phyloP scores from a whole-genome alignment of 2,888 invertebrate species.

The Cheilosia scutellata region DNA sequence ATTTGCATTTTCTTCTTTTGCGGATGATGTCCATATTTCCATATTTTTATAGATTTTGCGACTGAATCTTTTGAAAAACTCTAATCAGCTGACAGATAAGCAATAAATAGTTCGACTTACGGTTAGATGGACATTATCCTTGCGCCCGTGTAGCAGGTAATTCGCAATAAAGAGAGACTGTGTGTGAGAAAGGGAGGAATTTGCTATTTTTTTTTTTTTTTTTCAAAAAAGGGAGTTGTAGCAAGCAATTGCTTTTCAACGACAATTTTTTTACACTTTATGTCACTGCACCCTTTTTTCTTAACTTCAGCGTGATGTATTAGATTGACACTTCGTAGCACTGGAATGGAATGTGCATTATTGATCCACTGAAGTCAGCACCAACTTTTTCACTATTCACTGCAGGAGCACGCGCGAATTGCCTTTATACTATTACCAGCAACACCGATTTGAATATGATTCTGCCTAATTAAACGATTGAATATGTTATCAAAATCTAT shows the following conservation, averaged over 20 bases:
- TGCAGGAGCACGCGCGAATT: constrained; percentile 33
- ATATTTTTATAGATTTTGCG: neutral
- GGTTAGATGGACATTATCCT: constrained; percentile 53
- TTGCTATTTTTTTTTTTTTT: constrained; percentile 10
- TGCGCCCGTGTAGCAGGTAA: constrained; percentile 34
- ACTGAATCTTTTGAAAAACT: neutral
- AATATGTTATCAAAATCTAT: neutral
- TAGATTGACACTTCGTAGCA: constrained; percentile 26
- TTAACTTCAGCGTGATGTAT: constrained; percentile 11
- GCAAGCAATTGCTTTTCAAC: constrained; percentile 8
- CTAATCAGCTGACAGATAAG: constrained; percentile 27
- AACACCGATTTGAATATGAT: neutral
- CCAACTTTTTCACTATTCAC: constrained; percentile 16
- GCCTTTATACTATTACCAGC: neutral
- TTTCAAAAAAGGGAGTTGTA: constrained; percentile 16
- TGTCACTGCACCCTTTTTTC: constrained; percentile 51
- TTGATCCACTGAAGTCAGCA: constrained; percentile 44
- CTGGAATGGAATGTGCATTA: constrained; percentile 45
- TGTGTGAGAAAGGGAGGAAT: constrained; percentile 18
- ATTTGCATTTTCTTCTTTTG: constrained; percentile 53
- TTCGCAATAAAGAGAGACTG: constrained; percentile 34
- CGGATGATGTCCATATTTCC: constrained; percentile 50
- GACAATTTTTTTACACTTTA: constrained; percentile 26
- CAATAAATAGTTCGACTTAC: constrained; percentile 46
- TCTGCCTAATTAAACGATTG: neutral